Percentiles rank a stretch among this genome's conserved stretches.
Evolutionary conservation across 1,140 invertebrate genomes (phyloP).

Genomic region (Trichogramma pretiosum): DNA sequence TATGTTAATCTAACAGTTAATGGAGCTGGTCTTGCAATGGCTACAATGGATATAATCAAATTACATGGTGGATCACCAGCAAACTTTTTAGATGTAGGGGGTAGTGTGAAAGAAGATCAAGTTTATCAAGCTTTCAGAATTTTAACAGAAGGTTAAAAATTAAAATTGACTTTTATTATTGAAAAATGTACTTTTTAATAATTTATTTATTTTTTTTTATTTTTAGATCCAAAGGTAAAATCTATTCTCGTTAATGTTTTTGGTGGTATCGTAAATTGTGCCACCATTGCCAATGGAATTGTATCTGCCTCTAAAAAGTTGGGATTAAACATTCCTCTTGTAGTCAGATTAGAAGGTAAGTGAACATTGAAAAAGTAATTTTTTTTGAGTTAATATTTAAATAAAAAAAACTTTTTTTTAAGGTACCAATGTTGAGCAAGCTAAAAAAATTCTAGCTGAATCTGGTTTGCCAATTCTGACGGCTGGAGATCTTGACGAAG

Average conservation of each 20-base stretch:
- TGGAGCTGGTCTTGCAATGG: constrained; percentile 74
- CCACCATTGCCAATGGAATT: constrained; percentile 91
- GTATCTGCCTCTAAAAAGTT: constrained; percentile 77
- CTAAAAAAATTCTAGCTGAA: constrained; percentile 65
- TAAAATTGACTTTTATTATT: constrained; percentile 1
- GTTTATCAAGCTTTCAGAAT: constrained; percentile 67
- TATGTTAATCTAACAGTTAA: constrained; percentile 56
- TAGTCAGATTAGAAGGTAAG: constrained; percentile 88
- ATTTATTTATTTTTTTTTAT: constrained; percentile 9
- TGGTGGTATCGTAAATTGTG: constrained; percentile 98
- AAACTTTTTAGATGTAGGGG: constrained; percentile 76
- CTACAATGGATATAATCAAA: constrained; percentile 74
- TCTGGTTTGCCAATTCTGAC: constrained; percentile 76
- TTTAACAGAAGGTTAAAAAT: constrained; percentile 44
- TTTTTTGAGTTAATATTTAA: not conserved
- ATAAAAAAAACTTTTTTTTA: constrained; percentile 19
- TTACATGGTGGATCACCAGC: constrained; percentile 66
- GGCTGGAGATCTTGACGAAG: constrained; percentile 81
- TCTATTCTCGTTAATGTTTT: constrained; percentile 97
- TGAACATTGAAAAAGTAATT: not conserved
- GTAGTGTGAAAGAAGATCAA: constrained; percentile 65
- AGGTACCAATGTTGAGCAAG: constrained; percentile 65
- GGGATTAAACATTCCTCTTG: constrained; percentile 74
- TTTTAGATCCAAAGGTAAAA: constrained; percentile 78
- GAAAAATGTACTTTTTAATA: constrained; percentile 4